These are phyloP conservation scores for Ganaspis brasiliensis DNA, from an alignment of 2,888 invertebrate genomes.

Conservation along the genomic window DNA sequence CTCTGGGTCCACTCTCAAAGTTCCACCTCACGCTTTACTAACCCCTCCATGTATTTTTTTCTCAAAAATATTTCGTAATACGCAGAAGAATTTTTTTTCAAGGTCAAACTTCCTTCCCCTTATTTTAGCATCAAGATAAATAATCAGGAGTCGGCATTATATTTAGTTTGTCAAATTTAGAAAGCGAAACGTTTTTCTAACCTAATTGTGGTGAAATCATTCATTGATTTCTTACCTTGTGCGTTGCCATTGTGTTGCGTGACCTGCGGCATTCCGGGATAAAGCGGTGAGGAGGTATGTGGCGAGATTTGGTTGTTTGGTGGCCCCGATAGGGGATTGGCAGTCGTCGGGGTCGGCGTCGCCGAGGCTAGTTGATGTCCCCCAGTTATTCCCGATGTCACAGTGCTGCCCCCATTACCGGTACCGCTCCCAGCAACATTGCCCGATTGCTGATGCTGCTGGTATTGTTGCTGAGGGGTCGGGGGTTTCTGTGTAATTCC, in stretches of 20 bases:
- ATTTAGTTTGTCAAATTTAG: too few relatives aligned
- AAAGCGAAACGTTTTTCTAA: too few relatives aligned
- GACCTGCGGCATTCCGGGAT: constrained; percentile 74
- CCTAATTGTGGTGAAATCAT: too few relatives aligned
- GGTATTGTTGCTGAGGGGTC: constrained; percentile 78
- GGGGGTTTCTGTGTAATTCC: constrained; percentile 78
- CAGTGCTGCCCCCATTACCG: constrained; percentile 75
- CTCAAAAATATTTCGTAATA: too few relatives aligned
- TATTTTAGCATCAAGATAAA: too few relatives aligned
- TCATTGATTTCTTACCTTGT: constrained; percentile 77
- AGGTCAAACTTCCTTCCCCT: too few relatives aligned
- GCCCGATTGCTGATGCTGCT: constrained; percentile 74
- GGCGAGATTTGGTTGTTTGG: constrained; percentile 77
- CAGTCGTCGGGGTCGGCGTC: constrained; percentile 73
- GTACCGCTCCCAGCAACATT: constrained; percentile 69
- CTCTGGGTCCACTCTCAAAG: too few relatives aligned
- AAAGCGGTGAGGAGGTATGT: constrained; percentile 77
- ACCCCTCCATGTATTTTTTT: too few relatives aligned
- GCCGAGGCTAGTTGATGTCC: constrained; percentile 68
- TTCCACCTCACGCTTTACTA: too few relatives aligned
- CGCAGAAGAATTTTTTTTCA: too few relatives aligned
- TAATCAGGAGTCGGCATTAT: too few relatives aligned
- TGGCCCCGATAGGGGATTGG: constrained; percentile 74
- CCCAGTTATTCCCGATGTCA: constrained; percentile 72
- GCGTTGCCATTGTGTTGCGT: constrained; percentile 75